Percentiles rank a stretch among this genome's conserved stretches.
Evolutionary conservation across 2,113 vertebrate genomes (phyloP).

Genomic region (Scopus umbretta): DNA sequence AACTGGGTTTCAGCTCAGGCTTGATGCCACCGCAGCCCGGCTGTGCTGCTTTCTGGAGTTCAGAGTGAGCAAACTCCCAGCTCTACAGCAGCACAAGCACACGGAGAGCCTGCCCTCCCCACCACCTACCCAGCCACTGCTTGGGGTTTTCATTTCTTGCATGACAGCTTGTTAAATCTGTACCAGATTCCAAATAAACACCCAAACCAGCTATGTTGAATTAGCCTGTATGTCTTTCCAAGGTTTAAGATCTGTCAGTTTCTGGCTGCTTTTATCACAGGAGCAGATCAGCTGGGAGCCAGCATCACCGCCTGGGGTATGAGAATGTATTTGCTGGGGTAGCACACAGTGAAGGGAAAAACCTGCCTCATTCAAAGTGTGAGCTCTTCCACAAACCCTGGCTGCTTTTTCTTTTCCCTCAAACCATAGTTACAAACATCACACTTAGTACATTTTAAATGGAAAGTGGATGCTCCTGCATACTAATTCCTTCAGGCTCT

Average conservation of each 20-base stretch:
- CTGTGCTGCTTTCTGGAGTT: background rate
- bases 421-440: constrained; percentile 7
- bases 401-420: background rate
- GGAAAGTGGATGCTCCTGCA: constrained; percentile 1
- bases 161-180: background rate
- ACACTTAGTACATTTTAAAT: constrained; percentile 14
- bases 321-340: background rate
- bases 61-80: background rate
- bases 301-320: background rate
- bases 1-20: background rate
- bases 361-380: background rate
- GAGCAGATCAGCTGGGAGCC: constrained; percentile 3
- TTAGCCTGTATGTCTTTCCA: background rate
- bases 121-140: background rate
- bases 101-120: background rate
- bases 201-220: background rate
- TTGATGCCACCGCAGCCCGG: background rate
- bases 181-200: background rate
- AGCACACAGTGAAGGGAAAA: background rate
- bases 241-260: constrained; percentile 5
- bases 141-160: background rate
- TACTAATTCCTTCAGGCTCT: constrained; percentile 14
- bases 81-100: background rate
- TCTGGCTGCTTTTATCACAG: background rate
- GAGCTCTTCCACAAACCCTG: constrained; percentile 15